phyloP scores from a whole-genome alignment of 2,113 vertebrate genomes.

The Tachysurus fulvidraco region DNA sequence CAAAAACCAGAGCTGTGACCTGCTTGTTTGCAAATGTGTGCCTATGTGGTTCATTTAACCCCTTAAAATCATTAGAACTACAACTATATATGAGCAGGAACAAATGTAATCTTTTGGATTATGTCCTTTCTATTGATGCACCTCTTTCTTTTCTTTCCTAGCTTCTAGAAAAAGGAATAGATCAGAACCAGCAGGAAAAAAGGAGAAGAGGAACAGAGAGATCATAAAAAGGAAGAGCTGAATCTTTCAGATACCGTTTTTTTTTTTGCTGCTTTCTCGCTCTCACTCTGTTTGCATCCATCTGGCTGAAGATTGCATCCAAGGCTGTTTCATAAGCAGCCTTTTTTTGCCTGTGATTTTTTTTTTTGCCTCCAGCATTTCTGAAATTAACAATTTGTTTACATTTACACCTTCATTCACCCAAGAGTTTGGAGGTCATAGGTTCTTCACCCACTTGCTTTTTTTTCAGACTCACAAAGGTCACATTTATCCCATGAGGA shows the following conservation, averaged over 20 bases:
- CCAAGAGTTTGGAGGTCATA: not conserved
- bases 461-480: constrained; percentile 23
- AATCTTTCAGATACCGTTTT: constrained; percentile 39
- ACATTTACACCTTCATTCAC: not conserved
- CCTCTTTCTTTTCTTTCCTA: constrained; percentile 31
- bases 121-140: not conserved
- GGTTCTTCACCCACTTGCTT: not conserved
- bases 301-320: constrained; percentile 63
- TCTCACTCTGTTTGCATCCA: constrained; percentile 57
- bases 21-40: not conserved
- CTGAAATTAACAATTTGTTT: not conserved
- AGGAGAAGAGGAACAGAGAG: constrained; percentile 49
- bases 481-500: constrained; percentile 2
- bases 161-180: constrained; percentile 40
- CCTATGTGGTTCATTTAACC: not conserved
- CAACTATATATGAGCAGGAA: not conserved
- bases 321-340: constrained; percentile 64
- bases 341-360: constrained; percentile 18
- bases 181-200: constrained; percentile 40
- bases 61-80: not conserved
- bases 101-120: not conserved
- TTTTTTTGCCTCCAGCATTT: constrained; percentile 32
- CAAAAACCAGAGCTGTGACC: not conserved
- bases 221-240: constrained; percentile 24
- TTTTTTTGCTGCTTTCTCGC: constrained; percentile 56